A percentile compares a stretch with the other conserved stretches of the same genome.
Conservation (phyloP, 1,140 invertebrate species). For the Lanistes nyassanus region DNA sequence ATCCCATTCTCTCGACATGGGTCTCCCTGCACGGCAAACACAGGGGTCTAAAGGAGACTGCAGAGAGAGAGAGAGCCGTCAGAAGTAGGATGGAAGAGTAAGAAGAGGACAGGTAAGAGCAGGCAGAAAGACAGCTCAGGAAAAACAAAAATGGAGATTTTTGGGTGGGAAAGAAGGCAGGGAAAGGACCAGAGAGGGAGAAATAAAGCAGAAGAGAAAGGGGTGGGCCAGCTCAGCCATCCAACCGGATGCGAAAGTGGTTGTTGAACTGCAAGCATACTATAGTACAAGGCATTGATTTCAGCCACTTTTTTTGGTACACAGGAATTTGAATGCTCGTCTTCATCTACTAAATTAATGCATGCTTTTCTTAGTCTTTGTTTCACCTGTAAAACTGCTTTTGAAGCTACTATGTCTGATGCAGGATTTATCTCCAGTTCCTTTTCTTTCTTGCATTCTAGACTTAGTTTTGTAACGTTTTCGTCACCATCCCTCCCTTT, state of each 20-base stretch:
- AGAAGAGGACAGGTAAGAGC: neutral
- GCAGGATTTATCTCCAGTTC: neutral
- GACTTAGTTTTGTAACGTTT: too few species aligned
- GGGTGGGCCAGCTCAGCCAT: too few species aligned
- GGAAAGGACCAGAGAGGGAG: too few species aligned
- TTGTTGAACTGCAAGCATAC: neutral
- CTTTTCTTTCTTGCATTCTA: neutral
- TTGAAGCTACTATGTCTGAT: too few species aligned
- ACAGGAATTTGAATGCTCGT: neutral
- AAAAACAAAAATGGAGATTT: neutral
- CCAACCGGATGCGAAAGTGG: neutral
- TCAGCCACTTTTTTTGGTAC: neutral
- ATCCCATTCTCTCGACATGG: too few species aligned
- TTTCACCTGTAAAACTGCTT: too few species aligned
- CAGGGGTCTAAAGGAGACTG: too few species aligned
- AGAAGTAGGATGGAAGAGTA: neutral
- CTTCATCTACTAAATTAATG: neutral
- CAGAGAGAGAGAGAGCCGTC: neutral
- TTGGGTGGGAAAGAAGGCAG: neutral
- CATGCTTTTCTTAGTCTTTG: neutral
- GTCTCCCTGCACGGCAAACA: too few species aligned
- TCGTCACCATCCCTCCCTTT: too few species aligned
- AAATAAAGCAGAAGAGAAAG: neutral
- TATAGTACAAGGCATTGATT: neutral
- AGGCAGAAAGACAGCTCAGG: neutral